Base-by-base conservation (phyloP, 2,888 invertebrate species). In the Cephus spinipes region DNA sequence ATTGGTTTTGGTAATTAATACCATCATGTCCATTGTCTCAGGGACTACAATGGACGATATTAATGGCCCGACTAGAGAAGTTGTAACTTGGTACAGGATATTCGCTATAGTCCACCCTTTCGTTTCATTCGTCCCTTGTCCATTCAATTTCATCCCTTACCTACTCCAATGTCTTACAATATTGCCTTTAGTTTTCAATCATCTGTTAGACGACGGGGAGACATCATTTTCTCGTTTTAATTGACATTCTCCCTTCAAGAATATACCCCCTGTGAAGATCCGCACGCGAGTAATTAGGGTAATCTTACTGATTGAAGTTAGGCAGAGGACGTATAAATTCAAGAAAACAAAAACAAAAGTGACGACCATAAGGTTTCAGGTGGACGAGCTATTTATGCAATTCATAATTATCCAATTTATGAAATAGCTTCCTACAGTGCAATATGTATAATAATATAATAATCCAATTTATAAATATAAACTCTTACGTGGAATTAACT, bases 1-100 rank as follows among this genome's bases (percentile, higher is more conserved):
- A 89, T 89, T 89, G 88, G 89, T 87, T 89, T 87, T 86, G 85
- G 86, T 85, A 86, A 88, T 86, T 87, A 86, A 87, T 89, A 87
- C 86, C 84, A 82, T 83, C 83, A 82, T 83, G 84, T 82, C 85
- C 81, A 86, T 88, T 89, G 86, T 87, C 85, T 83, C 76, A 76
- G 73, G 76, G 73, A 79, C 74, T 82, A 87, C 89, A 88, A 89
- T 87, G 80, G 84, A 82, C 78, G 73, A 75, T 81, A 84, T 85
- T 88, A 88, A 89, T 87, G 85, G 85, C 81, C 82, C 82, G 82
- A 79, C 80, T 75, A 73, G 80, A 81, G 83, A 83, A 82, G 82
- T 83, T 81, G 83, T 82, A 81, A 84, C 82, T 82, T 76, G 76
- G 75, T 68, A 74, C 23, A 31, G 55, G 23, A 23, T 55, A 55